Evolutionary conservation across 2,797 vertebrate genomes (phyloP).

Genomic region (Podargus strigoides): DNA sequence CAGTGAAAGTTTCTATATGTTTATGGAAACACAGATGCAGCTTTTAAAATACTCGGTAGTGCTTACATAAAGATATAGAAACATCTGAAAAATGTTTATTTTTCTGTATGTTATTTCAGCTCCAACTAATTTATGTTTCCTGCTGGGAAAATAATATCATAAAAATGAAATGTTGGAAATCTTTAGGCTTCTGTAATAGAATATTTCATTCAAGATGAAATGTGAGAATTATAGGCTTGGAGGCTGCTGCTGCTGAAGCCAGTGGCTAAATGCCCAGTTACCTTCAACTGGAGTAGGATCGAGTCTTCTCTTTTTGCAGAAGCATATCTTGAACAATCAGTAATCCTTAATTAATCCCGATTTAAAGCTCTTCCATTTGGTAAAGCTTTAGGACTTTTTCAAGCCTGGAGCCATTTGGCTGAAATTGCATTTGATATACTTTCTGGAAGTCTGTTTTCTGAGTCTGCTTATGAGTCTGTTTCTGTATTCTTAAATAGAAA

Average conservation of each 20-base stretch:
- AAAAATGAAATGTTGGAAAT: slow-evolving; percentile 28
- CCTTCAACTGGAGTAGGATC: background rate
- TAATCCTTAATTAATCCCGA: slow-evolving; percentile 58
- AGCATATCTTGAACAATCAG: background rate
- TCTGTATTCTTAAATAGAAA: slow-evolving; percentile 6
- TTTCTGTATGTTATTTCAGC: background rate
- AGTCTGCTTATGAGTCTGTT: background rate
- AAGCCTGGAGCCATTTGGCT: slow-evolving; percentile 2
- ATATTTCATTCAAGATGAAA: slow-evolving; percentile 8
- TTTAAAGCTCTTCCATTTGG: slow-evolving; percentile 43
- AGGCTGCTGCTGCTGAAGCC: background rate
- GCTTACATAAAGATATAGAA: background rate
- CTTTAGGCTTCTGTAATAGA: background rate
- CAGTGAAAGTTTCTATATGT: background rate
- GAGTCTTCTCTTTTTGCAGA: slow-evolving; percentile 23
- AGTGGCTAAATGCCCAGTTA: slow-evolving; percentile 22
- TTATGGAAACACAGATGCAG: slow-evolving; percentile 6
- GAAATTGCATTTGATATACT: background rate
- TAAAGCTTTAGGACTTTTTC: slow-evolving; percentile 32
- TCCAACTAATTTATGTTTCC: background rate
- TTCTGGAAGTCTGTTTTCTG: background rate
- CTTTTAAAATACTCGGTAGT: background rate
- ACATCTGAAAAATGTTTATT: background rate
- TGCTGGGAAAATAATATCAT: background rate
- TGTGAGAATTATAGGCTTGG: background rate